phyloP scores from a whole-genome alignment of 1,140 invertebrate genomes.

The Bombus huntii region DNA sequence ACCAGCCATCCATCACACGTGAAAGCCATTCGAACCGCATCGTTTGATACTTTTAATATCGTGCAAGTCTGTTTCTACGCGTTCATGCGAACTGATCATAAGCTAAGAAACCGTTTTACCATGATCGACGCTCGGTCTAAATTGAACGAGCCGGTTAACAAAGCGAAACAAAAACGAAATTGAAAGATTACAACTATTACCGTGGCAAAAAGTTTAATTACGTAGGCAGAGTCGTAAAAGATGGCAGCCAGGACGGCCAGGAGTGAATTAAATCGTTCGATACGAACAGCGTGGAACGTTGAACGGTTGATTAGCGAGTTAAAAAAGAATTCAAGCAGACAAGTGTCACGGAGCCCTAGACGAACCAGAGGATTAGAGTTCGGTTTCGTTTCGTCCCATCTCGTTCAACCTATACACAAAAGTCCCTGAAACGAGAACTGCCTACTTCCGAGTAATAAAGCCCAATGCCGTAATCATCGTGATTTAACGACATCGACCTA shows the following conservation, averaged over 20 bases:
- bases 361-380: conserved; percentile 29
- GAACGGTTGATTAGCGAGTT: conserved; percentile 54
- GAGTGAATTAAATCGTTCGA: conserved; percentile 23
- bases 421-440: conserved; percentile 71
- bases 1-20: background rate
- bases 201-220: conserved; percentile 43
- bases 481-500: conserved; percentile 67
- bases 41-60: background rate
- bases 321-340: conserved; percentile 33
- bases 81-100: background rate
- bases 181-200: conserved; percentile 45
- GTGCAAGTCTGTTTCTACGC: background rate
- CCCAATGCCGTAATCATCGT: conserved; percentile 71
- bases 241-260: background rate
- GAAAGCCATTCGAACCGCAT: background rate
- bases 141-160: conserved; percentile 7
- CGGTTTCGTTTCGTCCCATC: conserved; percentile 37
- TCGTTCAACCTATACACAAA: conserved; percentile 63
- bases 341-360: conserved; percentile 33
- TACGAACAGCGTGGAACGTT: conserved; percentile 12
- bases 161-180: conserved; percentile 31
- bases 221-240: conserved; percentile 40
- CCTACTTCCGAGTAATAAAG: conserved; percentile 72
- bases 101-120: background rate
- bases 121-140: background rate